A percentile compares a stretch with the other conserved stretches of the same genome.
These are phyloP conservation scores for Neoascia interrupta DNA, from an alignment of 2,888 invertebrate species.

Conservation along the genomic window DNA sequence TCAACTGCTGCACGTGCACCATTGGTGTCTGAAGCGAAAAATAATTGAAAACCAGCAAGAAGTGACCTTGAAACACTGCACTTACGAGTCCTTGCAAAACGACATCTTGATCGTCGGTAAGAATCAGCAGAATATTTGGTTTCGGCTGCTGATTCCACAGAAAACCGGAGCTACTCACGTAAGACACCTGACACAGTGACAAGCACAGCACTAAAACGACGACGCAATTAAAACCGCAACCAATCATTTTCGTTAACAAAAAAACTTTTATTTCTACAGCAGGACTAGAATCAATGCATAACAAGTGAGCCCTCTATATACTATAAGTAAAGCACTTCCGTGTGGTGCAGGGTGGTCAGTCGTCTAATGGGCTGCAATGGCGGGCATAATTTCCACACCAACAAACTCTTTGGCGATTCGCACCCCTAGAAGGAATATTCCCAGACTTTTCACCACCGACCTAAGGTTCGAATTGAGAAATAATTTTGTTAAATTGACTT, in stretches of 20 bases:
- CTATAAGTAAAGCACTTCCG: slow-evolving; percentile 60
- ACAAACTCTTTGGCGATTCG: slow-evolving; percentile 89
- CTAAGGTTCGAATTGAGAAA: slow-evolving; percentile 78
- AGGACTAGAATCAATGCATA: slow-evolving; percentile 45
- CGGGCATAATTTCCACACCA: slow-evolving; percentile 87
- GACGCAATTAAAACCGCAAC: slow-evolving; percentile 46
- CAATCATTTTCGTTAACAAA: slow-evolving; percentile 11
- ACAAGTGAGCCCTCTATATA: slow-evolving; percentile 44
- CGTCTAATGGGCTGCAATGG: slow-evolving; percentile 76
- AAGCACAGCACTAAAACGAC: slow-evolving; percentile 25
- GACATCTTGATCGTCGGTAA: slow-evolving; percentile 93
- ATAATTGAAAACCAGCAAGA: background rate
- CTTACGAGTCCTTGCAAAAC: slow-evolving; percentile 88
- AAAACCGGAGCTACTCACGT: slow-evolving; percentile 39
- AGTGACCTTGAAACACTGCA: too few relatives aligned
- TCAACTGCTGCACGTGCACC: slow-evolving; percentile 82
- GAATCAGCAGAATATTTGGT: slow-evolving; percentile 88
- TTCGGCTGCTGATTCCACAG: slow-evolving; percentile 50
- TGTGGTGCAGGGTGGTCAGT: slow-evolving; percentile 3
- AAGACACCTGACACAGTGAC: slow-evolving; percentile 17
- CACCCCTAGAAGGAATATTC: slow-evolving; percentile 88
- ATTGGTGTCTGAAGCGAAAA: slow-evolving; percentile 83
- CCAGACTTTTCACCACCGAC: slow-evolving; percentile 90
- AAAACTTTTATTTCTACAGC: slow-evolving; percentile 40
- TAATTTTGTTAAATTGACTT: background rate